phyloP scores from a whole-genome alignment of 2,113 vertebrate species.

The Hippocampus mohnikei region DNA sequence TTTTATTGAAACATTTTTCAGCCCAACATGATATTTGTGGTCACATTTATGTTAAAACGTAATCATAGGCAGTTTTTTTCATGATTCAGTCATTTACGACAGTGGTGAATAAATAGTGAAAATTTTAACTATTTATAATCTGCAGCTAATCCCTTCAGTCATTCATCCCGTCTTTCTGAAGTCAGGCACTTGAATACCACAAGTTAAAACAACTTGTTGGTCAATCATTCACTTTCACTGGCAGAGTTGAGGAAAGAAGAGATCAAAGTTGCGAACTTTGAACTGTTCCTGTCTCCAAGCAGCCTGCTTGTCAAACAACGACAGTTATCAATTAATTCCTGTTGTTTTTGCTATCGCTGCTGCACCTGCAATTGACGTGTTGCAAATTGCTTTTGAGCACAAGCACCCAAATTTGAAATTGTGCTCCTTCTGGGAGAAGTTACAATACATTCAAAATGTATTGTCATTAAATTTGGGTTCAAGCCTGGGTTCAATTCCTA shows the following conservation, averaged over 20 bases:
- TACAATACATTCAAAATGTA: too few relatives aligned
- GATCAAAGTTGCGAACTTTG: conserved; percentile 36
- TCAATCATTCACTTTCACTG: conserved; percentile 43
- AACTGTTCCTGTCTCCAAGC: conserved; percentile 24
- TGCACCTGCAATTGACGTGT: too few relatives aligned
- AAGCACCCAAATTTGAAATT: too few relatives aligned
- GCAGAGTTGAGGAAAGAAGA: conserved; percentile 13
- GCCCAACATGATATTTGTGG: too few relatives aligned
- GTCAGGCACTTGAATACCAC: conserved; percentile 16
- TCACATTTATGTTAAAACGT: background rate
- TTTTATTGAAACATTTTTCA: too few relatives aligned
- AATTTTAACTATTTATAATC: background rate
- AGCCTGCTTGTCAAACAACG: conserved; percentile 2
- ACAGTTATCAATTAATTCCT: conserved; percentile 33
- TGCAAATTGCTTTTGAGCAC: too few relatives aligned
- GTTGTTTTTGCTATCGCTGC: background rate
- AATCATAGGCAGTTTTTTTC: background rate
- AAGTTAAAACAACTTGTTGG: conserved; percentile 21
- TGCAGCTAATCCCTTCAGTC: background rate
- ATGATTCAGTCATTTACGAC: background rate
- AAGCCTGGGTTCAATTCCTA: too few relatives aligned
- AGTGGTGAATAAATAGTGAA: background rate
- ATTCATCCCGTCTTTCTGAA: background rate
- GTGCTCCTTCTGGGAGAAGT: too few relatives aligned
- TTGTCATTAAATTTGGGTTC: too few relatives aligned